Base-by-base conservation (phyloP, 1,140 invertebrate genomes). In the Monomorium pharaonis region DNA sequence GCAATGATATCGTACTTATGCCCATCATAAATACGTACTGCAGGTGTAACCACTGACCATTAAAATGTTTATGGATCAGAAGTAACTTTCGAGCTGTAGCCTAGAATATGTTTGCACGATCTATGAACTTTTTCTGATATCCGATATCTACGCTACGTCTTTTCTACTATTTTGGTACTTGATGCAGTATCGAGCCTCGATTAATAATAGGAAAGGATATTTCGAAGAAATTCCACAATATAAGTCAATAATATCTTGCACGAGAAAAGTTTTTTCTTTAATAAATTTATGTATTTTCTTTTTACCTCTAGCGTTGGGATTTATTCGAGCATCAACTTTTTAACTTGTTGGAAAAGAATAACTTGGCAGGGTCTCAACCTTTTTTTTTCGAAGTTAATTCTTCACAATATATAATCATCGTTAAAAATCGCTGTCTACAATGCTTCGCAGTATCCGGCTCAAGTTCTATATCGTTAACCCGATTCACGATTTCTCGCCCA, bases 11-110 rank as follows among this genome's bases (percentile, higher is more conserved):
- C 75, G 88, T 74, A 47, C 78, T 81, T 74, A 83, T 33, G 21
- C 42, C 33, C 27, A 21, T 65, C 69, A 24, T 75, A 56, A 70
- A 69, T 65, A 70, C 27, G 58, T 33, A 69, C 77, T 62, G 87
- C 69, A 77, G 69, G 75, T 70, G 42, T 81, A 89, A 88, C 87
- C 81, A 60, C 58, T 51, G 67, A 42, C 86, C 88, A 89, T 88
- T 89, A 89, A 80, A 81, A 86, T 84, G 88, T 89, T 88, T 85
- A 86, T 89, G 56, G 75, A 84, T 89, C 87, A 81, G 88, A 76
- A 88, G 83, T 69, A 75, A 75, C 65, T 80, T 51, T n/a, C 44
- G 54, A 18, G 37, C 76, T 80, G 18, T 75, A 88, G n/a, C 80
- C 56, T 69, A 62, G 60, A 69, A 88, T 54, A 74, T 60, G 72